Evolutionary conservation across 2,797 vertebrate species (phyloP).

Genomic region (Bradypodion pumilum): DNA sequence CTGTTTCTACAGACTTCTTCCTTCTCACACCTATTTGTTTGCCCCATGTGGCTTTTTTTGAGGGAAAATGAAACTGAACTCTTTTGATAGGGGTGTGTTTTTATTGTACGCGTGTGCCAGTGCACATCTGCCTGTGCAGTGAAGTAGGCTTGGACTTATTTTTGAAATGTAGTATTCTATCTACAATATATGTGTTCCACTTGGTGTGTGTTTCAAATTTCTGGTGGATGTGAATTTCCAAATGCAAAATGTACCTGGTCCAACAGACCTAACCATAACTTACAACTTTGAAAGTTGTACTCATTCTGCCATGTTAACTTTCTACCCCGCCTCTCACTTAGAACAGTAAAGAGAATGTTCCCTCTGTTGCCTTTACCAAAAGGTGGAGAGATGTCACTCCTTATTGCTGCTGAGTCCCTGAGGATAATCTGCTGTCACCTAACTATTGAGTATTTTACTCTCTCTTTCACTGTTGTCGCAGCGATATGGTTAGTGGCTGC

Average conservation of each 20-base stretch:
- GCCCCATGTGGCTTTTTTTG: not conserved
- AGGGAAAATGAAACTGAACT: not conserved
- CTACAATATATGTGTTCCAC: no score
- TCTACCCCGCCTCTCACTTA: no score
- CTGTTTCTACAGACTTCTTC: not conserved
- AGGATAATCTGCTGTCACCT: not conserved
- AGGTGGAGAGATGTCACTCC: constrained; percentile 17
- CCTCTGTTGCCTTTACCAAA: not conserved
- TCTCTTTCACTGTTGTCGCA: not conserved
- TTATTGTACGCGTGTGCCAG: no score
- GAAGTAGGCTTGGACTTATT: no score
- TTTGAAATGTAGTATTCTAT: no score
- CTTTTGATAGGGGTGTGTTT: not conserved
- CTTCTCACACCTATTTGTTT: not conserved
- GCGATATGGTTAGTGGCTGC: not conserved
- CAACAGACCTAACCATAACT: no score
- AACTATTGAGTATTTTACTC: not conserved
- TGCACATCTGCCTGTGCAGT: no score
- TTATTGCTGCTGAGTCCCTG: constrained; percentile 8
- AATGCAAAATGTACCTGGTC: no score
- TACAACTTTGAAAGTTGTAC: no score
- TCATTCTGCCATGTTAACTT: no score
- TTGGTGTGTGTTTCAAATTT: no score
- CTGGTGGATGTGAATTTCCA: no score
- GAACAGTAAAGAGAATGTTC: not conserved